Base-by-base conservation (phyloP, 2,113 vertebrate species). In the Hassar affinis region DNA sequence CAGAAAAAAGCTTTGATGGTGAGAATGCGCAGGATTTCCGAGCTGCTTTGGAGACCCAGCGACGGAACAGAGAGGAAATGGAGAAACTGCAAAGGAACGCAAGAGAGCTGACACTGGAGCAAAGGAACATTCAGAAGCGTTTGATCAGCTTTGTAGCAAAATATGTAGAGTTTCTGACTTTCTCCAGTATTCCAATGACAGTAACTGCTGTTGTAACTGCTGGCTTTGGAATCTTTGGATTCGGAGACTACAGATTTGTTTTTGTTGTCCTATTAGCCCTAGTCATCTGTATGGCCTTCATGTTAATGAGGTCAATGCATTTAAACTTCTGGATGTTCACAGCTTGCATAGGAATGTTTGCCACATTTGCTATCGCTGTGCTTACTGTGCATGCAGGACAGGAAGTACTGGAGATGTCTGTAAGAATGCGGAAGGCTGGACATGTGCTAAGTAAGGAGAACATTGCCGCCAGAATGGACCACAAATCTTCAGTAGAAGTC, bases 311-410 rank as follows among this genome's bases (percentile, higher is more conserved):
- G 6, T 84, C 82, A 0, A 62, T 77, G 0, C 86, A 91, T 85
- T 90, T 93, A 20, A 89, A 91, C 64, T 93, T 93, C 78, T 94
- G 92, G 92, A 93, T 91, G 92, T 78, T 93, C 57, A 84, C 86
- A 0, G 93, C 88, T 18, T 93, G 91, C 80, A 88, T 93, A 86
- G 92, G 86, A 49, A 91, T 93, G 91, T 85, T 93, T 3, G 88
- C 91, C 6, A 90, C 91, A 0, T 93, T 93, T 4, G 86, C 91
- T 56, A 89, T 93, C 0, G 90, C 92, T 35, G 78, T 94, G 49
- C 90, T 94, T 18, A 94, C 92, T 0, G 80, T 93, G 3, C 92
- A 93, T 0, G 91, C 92, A 0, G 91, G 90, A 0, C 91, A 94
- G 80, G 84, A 85, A 35, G 91, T 86, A 0, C 64, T 90, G 2